These are phyloP conservation scores for Proisotoma minuta DNA, from an alignment of 2,888 invertebrate species.

Conservation along the genomic window DNA sequence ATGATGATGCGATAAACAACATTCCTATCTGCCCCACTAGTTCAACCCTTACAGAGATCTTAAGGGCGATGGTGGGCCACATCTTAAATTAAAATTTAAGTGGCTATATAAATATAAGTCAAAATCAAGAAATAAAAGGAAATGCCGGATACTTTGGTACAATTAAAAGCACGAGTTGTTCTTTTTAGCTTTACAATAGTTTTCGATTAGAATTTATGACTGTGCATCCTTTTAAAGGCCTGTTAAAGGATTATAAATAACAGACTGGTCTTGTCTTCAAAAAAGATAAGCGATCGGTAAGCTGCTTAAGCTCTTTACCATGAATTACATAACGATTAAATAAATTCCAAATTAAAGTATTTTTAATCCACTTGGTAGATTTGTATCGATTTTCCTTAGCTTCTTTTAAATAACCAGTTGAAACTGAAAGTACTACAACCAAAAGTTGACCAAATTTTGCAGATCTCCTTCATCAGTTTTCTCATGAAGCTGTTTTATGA, in stretches of 20 bases:
- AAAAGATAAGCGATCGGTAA: too few species aligned
- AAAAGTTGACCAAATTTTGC: too few species aligned
- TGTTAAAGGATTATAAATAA: neutral
- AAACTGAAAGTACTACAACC: too few species aligned
- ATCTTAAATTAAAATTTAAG: slow-evolving; percentile 9
- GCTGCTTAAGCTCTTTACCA: too few species aligned
- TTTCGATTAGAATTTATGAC: slow-evolving; percentile 10
- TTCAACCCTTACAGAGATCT: neutral
- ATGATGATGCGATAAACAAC: slow-evolving; percentile 15
- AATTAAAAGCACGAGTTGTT: slow-evolving; percentile 8
- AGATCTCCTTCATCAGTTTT: too few species aligned
- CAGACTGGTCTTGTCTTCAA: too few species aligned
- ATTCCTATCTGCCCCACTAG: slow-evolving; percentile 4
- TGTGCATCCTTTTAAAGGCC: neutral
- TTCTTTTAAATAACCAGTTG: too few species aligned
- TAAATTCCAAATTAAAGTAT: too few species aligned
- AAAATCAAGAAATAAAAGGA: slow-evolving; percentile 7
- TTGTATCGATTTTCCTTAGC: too few species aligned
- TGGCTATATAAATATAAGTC: slow-evolving; percentile 10
- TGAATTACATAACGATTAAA: too few species aligned
- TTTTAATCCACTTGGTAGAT: too few species aligned
- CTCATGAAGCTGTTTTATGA: too few species aligned
- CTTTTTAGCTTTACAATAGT: slow-evolving; percentile 9
- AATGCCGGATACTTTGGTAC: neutral
- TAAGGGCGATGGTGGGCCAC: neutral